These are phyloP conservation scores for Emydoidea blandingii DNA, from an alignment of 2,797 vertebrate genomes.

Conservation along the genomic window DNA sequence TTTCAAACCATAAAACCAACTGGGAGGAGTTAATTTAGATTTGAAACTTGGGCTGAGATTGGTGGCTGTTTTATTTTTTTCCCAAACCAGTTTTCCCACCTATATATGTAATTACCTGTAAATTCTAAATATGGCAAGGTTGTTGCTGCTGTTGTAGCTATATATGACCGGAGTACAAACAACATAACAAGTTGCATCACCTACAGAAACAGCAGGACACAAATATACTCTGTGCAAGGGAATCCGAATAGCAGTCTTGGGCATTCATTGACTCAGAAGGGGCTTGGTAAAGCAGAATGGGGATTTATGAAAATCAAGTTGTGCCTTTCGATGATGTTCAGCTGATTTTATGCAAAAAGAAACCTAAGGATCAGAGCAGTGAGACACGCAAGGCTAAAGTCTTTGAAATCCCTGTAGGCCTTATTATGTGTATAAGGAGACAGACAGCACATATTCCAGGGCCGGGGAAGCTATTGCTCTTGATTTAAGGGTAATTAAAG, in stretches of 20 bases:
- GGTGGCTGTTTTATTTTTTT: neutral
- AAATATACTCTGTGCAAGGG: neutral
- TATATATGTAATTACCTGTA: neutral
- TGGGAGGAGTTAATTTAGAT: neutral
- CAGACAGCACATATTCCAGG: constrained; percentile 58
- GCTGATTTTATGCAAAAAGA: constrained; percentile 64
- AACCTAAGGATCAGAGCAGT: constrained; percentile 58
- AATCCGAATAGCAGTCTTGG: constrained; percentile 49
- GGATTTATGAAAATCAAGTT: constrained; percentile 57
- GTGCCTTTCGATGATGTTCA: constrained; percentile 31
- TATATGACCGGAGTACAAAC: neutral
- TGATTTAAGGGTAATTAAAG: constrained; percentile 72
- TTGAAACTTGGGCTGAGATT: neutral
- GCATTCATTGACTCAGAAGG: constrained; percentile 19
- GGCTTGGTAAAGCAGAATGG: constrained; percentile 26
- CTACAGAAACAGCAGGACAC: constrained; percentile 21
- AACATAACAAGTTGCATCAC: constrained; percentile 29
- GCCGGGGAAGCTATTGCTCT: constrained; percentile 57
- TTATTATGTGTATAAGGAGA: constrained; percentile 56
- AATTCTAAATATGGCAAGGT: constrained; percentile 3
- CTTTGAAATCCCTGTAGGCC: constrained; percentile 66
- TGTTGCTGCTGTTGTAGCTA: constrained; percentile 21
- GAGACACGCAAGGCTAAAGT: constrained; percentile 42
- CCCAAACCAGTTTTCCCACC: neutral
- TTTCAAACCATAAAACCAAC: neutral